Base-by-base conservation (phyloP, 2,888 invertebrate species). In the Beris morrisii region DNA sequence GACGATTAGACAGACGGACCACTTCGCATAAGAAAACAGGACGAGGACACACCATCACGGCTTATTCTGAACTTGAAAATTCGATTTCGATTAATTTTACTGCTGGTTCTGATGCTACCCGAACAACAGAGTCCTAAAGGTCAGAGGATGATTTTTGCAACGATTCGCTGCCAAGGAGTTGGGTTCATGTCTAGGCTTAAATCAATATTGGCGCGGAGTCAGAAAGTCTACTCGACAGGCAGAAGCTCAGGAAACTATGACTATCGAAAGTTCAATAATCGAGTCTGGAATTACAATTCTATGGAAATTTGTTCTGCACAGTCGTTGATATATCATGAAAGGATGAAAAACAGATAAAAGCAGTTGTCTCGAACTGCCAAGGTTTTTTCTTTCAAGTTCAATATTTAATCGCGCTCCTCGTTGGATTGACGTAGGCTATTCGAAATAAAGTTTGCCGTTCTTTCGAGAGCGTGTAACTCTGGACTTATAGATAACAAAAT, bases 181-280 rank as follows among this genome's bases (percentile, higher is more conserved):
- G 22, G 22, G 22, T 22, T 22, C 22, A 22, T 22, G 22, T 38
- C 38, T 38, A 3, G 28, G 30, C 22, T 22, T 22, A 61, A 61
- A 61, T 61, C 61, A 50, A 61, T 61, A 61, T 9, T 50, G 50
- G 13, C 38, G 38, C 30, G 61, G 38, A 61, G 61, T 50, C 61
- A 50, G 28, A 12, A 46, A 61, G 61, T 61, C 61, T 61, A 32
- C 38, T 12, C 32, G 22, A 56, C 22, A 22, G 22, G 22, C 22
- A 22, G 22, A 48, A 50, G 22, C 52, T 46, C 12, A 52, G 5
- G 38, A 38, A 38, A 38, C 52, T 5, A 22, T 30, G 52, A 61
- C 12, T 22, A 61, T 50, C 32, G 32, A 50, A 61, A 61, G 61
- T 50, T 61, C 61, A 38, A 52, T 52, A 52, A 48, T 31, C 45